Base-by-base conservation (phyloP, 2,797 vertebrate genomes). In the Setipinna tenuifilis region DNA sequence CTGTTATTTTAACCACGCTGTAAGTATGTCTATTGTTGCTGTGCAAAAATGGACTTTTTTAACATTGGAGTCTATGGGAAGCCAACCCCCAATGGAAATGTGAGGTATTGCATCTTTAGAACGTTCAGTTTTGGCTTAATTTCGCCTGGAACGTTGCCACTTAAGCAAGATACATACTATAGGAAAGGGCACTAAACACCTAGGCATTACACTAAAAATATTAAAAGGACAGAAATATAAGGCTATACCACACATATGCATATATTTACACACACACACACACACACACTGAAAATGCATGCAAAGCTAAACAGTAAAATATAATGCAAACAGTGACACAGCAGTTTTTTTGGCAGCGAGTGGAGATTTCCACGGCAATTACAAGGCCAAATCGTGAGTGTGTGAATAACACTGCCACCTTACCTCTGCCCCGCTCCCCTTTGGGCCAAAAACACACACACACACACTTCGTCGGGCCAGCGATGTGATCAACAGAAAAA, bases 401-500 rank as follows among this genome's bases (percentile, higher is more conserved):
- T 78, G 31, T 78, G 71, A 78, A 78, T 44, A 78, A 78, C 71
- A 44, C 25, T 5, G 3, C 65, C 25, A 71, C 65, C 65, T 71
- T 31, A 6, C 12, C 10, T 1, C 65, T 17, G 28, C 25, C 25
- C 4, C 31, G 17, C 65, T 4, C 14, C 28, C 65, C 14, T 41
- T 41, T 41, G 35, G 6, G 31, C 5, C 2, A 31, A 71, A 23
- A 25, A 68, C 10, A 68, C 35, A 78, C 19, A 17, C 35, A 78
- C 17, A 78, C 9, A 6, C 35, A 19, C 7, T 44, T 78, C 71
- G 41, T 10, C 7, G 71, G 17, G 71, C 19, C 35, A 19, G 68
- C 68, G 31, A 25, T 31, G 54, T 57, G 54, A 57, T 93, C 93
- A 92, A 91, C 89, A 90, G 90, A 83, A 92, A 93, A 93, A 92